Evolutionary conservation across 1,140 invertebrate species (phyloP).

Genomic region (Drosophila arawakana): DNA sequence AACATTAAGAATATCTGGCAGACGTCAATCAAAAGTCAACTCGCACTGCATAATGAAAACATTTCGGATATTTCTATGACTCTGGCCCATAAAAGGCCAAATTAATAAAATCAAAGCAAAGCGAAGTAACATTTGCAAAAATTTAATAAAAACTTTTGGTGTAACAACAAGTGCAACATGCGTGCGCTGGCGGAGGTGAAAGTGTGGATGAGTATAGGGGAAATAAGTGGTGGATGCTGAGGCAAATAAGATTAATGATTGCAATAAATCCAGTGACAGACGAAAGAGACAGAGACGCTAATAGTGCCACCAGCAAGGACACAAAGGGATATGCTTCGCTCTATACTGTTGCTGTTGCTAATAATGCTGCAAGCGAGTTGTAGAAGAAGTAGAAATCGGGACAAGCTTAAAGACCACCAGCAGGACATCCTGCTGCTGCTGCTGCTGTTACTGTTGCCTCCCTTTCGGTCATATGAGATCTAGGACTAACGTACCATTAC

Average conservation of each 20-base stretch:
- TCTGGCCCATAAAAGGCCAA: slow-evolving; percentile 58
- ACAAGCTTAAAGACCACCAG: slow-evolving; percentile 63
- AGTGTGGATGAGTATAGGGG: not conserved
- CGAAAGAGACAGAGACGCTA: slow-evolving; percentile 63
- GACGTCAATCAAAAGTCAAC: slow-evolving; percentile 69
- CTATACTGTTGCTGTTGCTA: slow-evolving; percentile 57
- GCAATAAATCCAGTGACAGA: slow-evolving; percentile 84
- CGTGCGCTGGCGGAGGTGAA: not conserved
- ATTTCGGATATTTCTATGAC: slow-evolving; percentile 48
- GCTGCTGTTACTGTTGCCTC: slow-evolving; percentile 11
- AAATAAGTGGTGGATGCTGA: slow-evolving; percentile 6
- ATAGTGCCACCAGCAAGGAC: slow-evolving; percentile 81
- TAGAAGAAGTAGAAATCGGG: slow-evolving; percentile 57
- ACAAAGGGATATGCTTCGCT: slow-evolving; percentile 68
- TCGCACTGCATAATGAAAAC: slow-evolving; percentile 57
- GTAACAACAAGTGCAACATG: slow-evolving; percentile 35
- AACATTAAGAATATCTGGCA: slow-evolving; percentile 73
- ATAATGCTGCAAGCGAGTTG: slow-evolving; percentile 74
- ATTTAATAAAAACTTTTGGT: slow-evolving; percentile 76
- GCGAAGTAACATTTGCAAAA: slow-evolving; percentile 55
- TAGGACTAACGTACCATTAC: slow-evolving; percentile 77
- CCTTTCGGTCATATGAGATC: slow-evolving; percentile 41
- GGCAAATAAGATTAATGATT: slow-evolving; percentile 84
- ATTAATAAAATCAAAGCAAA: slow-evolving; percentile 79
- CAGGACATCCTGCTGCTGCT: slow-evolving; percentile 39